These are phyloP conservation scores for Vulpes vulpes DNA, from an alignment of 2,113 vertebrate species.

Conservation along the genomic window DNA sequence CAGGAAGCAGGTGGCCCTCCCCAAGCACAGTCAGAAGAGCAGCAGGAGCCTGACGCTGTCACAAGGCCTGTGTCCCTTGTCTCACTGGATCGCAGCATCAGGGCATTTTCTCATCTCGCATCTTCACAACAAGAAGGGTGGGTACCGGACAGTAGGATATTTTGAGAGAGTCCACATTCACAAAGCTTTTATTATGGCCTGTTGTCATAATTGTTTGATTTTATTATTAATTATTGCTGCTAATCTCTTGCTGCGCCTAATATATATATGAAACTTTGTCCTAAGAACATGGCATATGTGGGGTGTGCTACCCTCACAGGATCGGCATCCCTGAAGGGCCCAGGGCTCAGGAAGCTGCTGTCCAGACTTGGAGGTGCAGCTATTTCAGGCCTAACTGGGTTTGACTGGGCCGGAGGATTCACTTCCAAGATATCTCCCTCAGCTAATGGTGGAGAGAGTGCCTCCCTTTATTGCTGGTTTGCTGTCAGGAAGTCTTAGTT, in stretches of 20 bases:
- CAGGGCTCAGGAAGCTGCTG: background rate
- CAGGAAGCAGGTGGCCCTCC: background rate
- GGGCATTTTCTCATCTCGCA: background rate
- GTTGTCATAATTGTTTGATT: background rate
- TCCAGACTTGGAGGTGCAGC: background rate
- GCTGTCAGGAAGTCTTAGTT: background rate
- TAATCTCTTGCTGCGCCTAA: background rate
- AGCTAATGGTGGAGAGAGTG: background rate
- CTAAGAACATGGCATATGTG: background rate
- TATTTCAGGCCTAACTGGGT: background rate
- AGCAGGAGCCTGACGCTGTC: background rate
- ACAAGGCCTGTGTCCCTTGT: background rate
- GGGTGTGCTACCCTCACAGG: background rate
- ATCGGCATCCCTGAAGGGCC: background rate
- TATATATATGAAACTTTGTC: background rate
- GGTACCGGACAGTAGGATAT: background rate
- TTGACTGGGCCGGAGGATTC: background rate
- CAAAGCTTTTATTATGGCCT: background rate
- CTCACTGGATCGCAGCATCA: background rate
- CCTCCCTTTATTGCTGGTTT: background rate
- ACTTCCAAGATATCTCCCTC: background rate
- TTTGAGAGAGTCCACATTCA: background rate
- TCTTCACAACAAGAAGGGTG: background rate
- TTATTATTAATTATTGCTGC: background rate
- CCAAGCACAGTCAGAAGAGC: background rate